These are phyloP conservation scores for Falco peregrinus DNA, from an alignment of 2,797 vertebrate species.

Conservation along the genomic window DNA sequence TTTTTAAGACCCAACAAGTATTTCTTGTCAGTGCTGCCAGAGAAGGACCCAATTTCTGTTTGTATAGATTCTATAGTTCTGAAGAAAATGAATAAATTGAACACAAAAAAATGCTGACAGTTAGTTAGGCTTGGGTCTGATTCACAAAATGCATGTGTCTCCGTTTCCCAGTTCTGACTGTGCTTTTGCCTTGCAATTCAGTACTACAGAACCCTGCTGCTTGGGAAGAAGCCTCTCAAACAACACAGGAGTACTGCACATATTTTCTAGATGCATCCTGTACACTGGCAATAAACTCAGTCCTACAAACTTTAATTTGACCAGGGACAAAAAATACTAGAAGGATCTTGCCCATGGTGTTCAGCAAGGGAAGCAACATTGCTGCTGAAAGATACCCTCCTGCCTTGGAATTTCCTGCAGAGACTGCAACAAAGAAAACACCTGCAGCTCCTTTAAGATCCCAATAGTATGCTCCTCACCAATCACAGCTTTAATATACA, in stretches of 20 bases:
- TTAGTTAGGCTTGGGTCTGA: not conserved
- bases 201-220: not conserved
- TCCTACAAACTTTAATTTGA: not conserved
- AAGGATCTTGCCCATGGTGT: rapidly evolving
- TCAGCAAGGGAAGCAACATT: not conserved
- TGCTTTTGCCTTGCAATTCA: not conserved
- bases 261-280: not conserved
- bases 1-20: not conserved
- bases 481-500: not conserved
- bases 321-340: not conserved
- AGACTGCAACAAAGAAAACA: not conserved
- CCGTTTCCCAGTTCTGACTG: not conserved
- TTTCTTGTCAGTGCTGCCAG: not conserved
- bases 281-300: not conserved
- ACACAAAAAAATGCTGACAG: not conserved
- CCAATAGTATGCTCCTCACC: not conserved
- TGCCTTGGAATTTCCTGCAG: not conserved
- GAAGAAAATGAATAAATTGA: not conserved
- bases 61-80: not conserved
- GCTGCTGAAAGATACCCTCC: not conserved
- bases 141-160: not conserved
- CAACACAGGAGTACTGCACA: rapidly evolving
- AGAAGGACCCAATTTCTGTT: not conserved
- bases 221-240: not conserved
- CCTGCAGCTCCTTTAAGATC: not conserved